These are phyloP conservation scores for Drosophila bipectinata DNA, from an alignment of 1,140 invertebrate species.

Conservation along the genomic window DNA sequence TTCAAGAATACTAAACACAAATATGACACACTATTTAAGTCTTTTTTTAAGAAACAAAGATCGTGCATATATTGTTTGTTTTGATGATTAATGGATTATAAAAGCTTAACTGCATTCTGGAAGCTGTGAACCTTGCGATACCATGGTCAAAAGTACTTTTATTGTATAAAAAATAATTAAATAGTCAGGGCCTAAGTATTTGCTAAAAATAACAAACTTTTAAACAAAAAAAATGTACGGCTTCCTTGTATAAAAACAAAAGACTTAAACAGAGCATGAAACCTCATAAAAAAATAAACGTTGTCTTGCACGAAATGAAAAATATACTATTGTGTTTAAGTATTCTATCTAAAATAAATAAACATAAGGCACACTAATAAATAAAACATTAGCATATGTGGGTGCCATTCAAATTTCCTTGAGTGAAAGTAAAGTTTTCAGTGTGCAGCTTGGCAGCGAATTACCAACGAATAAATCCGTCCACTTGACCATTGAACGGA, in stretches of 20 bases:
- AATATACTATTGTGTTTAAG: too few species aligned
- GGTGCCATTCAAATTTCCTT: constrained; percentile 21
- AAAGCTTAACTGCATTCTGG: not conserved
- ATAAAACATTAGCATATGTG: constrained; percentile 8
- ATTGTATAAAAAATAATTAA: not conserved
- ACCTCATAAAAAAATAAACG: not conserved
- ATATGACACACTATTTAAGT: constrained; percentile 35
- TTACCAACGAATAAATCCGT: constrained; percentile 55
- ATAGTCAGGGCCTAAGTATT: not conserved
- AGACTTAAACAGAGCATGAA: not conserved
- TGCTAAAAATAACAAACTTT: not conserved
- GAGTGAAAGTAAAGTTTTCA: constrained; percentile 59
- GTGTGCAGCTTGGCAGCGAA: constrained; percentile 34
- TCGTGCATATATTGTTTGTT: not conserved
- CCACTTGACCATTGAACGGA: constrained; percentile 58
- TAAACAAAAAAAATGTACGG: too few species aligned
- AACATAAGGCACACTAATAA: constrained; percentile 13
- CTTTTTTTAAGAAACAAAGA: constrained; percentile 7
- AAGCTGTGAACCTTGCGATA: not conserved
- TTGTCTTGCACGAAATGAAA: too few species aligned
- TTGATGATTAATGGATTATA: not conserved
- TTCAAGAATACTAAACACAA: constrained; percentile 63
- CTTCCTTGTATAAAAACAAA: not conserved
- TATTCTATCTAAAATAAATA: too few species aligned
- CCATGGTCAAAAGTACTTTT: not conserved